Percentiles rank a stretch among this genome's conserved stretches.
Conservation (phyloP, 2,113 vertebrate species). For the Bufo gargarizans region DNA sequence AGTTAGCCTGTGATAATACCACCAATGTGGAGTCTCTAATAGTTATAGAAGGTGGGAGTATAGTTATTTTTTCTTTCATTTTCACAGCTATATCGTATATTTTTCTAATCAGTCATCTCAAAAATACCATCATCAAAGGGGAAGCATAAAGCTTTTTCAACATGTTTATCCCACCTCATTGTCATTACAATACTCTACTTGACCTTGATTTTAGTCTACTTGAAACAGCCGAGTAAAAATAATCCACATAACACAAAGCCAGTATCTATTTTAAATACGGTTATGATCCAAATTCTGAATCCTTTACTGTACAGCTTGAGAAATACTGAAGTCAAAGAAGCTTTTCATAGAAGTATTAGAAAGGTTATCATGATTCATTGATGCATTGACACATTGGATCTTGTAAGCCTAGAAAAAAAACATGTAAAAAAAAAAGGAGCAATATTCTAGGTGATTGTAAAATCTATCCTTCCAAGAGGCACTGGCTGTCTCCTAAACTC, state of each 20-base stretch:
- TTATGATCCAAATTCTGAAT: conserved; percentile 13
- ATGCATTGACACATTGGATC: background rate
- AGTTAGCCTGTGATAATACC: background rate
- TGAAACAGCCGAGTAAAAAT: background rate
- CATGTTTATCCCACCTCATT: conserved; percentile 30
- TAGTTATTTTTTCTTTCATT: background rate
- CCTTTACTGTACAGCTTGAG: conserved; percentile 27
- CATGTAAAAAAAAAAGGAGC: no score
- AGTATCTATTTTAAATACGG: conserved; percentile 12
- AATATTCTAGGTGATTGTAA: background rate
- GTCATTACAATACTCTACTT: conserved; percentile 2
- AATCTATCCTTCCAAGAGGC: background rate
- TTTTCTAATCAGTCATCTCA: conserved; percentile 28
- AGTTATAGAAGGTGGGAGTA: background rate
- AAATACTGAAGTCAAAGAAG: conserved; percentile 7
- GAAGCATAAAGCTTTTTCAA: conserved; percentile 13
- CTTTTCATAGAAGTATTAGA: background rate
- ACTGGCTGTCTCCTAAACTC: no score
- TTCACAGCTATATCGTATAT: conserved; percentile 18
- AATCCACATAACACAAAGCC: background rate
- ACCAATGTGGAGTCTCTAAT: background rate
- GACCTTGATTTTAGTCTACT: conserved; percentile 13
- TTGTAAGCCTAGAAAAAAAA: no score
- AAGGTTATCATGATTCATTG: background rate
- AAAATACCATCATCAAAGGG: conserved; percentile 8